These are phyloP conservation scores for Gryllus longicercus DNA, from an alignment of 2,888 invertebrate species.

Conservation along the genomic window DNA sequence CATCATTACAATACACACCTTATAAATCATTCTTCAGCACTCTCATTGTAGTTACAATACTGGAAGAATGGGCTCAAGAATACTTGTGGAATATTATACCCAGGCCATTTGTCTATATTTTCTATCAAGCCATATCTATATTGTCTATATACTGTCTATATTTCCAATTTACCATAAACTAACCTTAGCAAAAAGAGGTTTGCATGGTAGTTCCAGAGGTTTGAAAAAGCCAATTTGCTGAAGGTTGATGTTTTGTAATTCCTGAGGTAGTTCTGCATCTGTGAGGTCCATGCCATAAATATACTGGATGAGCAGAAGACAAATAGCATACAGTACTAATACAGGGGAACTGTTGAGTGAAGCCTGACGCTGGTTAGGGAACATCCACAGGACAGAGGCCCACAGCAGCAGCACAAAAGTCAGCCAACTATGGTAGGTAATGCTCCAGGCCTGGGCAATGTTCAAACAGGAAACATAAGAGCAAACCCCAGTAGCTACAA, in stretches of 20 bases:
- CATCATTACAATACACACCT: no score
- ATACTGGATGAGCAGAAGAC: conserved; percentile 72
- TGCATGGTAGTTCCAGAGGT: conserved; percentile 61
- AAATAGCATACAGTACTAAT: conserved; percentile 83
- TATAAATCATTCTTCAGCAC: no score
- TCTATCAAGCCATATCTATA: no score
- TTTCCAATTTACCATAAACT: neutral
- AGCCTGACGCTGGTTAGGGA: conserved; percentile 87
- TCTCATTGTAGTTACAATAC: no score
- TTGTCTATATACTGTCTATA: no score
- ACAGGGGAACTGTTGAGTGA: conserved; percentile 90
- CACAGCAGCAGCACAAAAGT: conserved; percentile 91
- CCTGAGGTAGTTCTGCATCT: conserved; percentile 73
- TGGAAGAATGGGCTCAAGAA: no score
- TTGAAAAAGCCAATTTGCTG: conserved; percentile 79
- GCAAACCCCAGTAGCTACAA: no score
- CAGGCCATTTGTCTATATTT: neutral
- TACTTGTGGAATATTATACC: no score
- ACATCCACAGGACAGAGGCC: conserved; percentile 95
- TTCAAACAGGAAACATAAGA: no score
- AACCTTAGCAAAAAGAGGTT: conserved; percentile 57
- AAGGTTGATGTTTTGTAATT: conserved; percentile 64
- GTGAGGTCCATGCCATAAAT: conserved; percentile 85
- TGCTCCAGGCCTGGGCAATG: conserved; percentile 75
- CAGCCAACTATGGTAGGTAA: conserved; percentile 96